Evolutionary conservation across 2,797 vertebrate species (phyloP).

Genomic region (Paratrypauchen microcephalus): DNA sequence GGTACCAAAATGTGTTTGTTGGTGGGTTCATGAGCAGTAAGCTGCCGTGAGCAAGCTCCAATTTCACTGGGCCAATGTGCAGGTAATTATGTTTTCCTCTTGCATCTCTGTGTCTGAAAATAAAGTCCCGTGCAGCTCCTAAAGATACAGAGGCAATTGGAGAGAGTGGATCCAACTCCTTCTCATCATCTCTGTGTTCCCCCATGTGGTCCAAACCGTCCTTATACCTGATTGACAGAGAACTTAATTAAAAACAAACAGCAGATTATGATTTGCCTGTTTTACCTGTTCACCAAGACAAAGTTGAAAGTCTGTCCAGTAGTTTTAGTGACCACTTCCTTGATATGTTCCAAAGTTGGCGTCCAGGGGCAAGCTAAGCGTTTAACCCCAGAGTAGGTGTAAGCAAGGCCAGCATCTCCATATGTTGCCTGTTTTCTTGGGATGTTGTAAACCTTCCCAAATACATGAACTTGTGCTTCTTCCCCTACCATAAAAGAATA

Average conservation of each 20-base stretch:
- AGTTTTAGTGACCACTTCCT: constrained; percentile 74
- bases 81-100: constrained; percentile 63
- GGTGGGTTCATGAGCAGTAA: constrained; percentile 92
- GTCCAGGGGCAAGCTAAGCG: constrained; percentile 86
- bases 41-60: constrained; percentile 88
- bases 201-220: constrained; percentile 92
- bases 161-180: constrained; percentile 84
- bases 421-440: constrained; percentile 89
- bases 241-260: neutral
- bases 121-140: constrained; percentile 87
- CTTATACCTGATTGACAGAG: constrained; percentile 82
- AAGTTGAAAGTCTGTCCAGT: constrained; percentile 92
- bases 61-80: constrained; percentile 71
- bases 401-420: constrained; percentile 84
- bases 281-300: constrained; percentile 93
- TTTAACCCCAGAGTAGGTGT: constrained; percentile 87
- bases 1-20: constrained; percentile 92
- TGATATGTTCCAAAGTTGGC: constrained; percentile 80
- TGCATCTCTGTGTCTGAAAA: constrained; percentile 84
- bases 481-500: constrained; percentile 62
- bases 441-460: constrained; percentile 84
- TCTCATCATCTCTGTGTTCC: constrained; percentile 91
- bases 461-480: constrained; percentile 82
- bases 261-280: neutral
- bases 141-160: constrained; percentile 93